Percentiles rank a stretch among this genome's conserved stretches.
Evolutionary conservation across 37 sponge, comb jelly and placozoan species (phyloP).

Genomic region (Hexactinellida sp.): DNA sequence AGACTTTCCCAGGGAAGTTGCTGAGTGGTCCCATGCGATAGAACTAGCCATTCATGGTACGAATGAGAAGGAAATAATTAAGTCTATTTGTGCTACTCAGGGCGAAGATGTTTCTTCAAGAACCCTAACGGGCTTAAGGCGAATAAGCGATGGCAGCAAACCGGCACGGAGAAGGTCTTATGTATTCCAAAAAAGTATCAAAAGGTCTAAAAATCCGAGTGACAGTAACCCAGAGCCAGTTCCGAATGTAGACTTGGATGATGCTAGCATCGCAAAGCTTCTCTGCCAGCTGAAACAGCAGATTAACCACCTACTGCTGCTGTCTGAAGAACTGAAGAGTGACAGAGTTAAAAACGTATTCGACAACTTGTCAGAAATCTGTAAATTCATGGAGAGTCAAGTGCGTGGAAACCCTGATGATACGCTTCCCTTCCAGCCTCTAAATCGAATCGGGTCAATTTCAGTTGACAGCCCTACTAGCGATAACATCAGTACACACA

Average conservation of each 20-base stretch:
- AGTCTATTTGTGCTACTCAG: neutral
- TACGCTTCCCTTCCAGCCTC: neutral
- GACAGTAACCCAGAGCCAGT: neutral
- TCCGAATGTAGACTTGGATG: neutral
- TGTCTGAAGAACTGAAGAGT: neutral
- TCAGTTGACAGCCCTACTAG: neutral
- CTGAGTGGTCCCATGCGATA: neutral
- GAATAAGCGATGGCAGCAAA: neutral
- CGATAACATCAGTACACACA: neutral
- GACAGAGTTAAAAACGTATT: neutral
- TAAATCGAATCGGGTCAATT: neutral
- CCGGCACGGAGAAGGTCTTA: neutral
- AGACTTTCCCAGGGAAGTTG: neutral
- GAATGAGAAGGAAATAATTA: slow-evolving; percentile 10
- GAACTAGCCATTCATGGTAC: neutral
- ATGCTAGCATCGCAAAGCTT: neutral
- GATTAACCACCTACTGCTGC: neutral
- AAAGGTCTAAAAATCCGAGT: neutral
- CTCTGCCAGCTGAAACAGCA: neutral
- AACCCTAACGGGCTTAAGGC: neutral
- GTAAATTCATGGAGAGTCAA: slow-evolving; percentile 9
- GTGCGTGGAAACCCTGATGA: neutral
- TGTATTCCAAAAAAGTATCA: neutral
- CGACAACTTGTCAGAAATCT: neutral
- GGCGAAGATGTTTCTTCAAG: neutral